Percentiles rank a stretch among this genome's conserved stretches.
Conservation (phyloP, 2,888 invertebrate genomes). For the Anagyrus pseudococci region DNA sequence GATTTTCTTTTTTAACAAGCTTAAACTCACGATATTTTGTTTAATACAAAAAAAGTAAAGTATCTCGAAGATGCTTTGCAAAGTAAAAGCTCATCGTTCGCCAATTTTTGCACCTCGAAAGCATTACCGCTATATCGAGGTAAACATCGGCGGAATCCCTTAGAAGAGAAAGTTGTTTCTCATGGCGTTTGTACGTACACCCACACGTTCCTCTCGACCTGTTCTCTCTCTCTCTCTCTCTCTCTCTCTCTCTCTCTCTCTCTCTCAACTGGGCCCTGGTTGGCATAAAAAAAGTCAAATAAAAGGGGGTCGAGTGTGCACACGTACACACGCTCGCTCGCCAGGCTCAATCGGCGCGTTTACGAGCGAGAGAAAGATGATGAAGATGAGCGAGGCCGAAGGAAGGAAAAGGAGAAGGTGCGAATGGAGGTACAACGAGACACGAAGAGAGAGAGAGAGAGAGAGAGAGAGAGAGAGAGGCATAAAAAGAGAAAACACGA, state of each 20-base stretch:
- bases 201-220: conserved; percentile 3
- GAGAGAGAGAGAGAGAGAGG: conserved; percentile 1
- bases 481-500: background rate
- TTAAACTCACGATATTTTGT: too few relatives aligned
- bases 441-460: background rate
- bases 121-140: conserved; percentile 1
- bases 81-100: conserved; percentile 30
- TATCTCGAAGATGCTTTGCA: conserved; percentile 1
- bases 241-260: background rate
- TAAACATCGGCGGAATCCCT: conserved; percentile 17
- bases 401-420: background rate
- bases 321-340: too few relatives aligned
- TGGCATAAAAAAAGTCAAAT: conserved; percentile 8
- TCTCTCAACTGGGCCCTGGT: background rate
- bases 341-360: conserved; percentile 9
- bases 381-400: background rate
- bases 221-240: background rate
- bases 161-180: conserved; percentile 31
- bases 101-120: conserved; percentile 21
- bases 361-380: background rate
- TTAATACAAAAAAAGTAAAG: too few relatives aligned
- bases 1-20: too few relatives aligned
- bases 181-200: background rate
- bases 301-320: conserved; percentile 24
- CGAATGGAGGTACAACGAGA: conserved; percentile 3